These are phyloP conservation scores for Cybosia mesomella DNA, from an alignment of 2,888 invertebrate genomes.

Conservation along the genomic window DNA sequence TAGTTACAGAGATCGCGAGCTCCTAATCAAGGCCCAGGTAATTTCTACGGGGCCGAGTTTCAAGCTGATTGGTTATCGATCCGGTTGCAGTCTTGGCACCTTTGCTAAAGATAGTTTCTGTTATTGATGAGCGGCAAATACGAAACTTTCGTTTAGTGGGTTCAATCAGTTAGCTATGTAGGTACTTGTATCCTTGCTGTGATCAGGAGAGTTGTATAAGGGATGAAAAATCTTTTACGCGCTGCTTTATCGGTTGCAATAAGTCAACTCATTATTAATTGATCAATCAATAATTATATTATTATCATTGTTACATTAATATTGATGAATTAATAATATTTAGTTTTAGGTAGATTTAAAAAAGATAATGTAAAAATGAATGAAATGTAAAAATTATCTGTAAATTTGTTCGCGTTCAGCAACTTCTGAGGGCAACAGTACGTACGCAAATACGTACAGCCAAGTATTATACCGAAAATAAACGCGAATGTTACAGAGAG, in stretches of 20 bases:
- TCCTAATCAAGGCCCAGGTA: conserved; percentile 78
- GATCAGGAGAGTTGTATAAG: neutral
- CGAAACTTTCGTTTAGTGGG: conserved; percentile 22
- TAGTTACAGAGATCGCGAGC: conserved; percentile 65
- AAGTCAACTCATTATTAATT: neutral
- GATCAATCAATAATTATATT: no score
- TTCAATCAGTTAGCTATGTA: neutral
- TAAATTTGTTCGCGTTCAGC: no score
- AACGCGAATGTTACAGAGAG: neutral
- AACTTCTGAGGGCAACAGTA: no score
- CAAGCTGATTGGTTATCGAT: conserved; percentile 83
- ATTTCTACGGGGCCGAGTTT: conserved; percentile 59
- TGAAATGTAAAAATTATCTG: no score
- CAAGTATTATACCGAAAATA: neutral
- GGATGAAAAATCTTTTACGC: neutral
- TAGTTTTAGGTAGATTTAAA: no score
- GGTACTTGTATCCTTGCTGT: neutral
- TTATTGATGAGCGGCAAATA: conserved; percentile 53
- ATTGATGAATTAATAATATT: no score
- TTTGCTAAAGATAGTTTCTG: conserved; percentile 62
- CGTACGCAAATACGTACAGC: no score
- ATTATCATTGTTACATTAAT: no score
- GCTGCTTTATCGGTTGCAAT: neutral
- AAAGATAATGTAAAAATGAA: no score
- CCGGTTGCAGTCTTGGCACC: conserved; percentile 61